Evolutionary conservation across 2,888 invertebrate genomes (phyloP), one percentile per base, ranked within the genome.

Genomic region (Ormyrus thymus): DNA sequence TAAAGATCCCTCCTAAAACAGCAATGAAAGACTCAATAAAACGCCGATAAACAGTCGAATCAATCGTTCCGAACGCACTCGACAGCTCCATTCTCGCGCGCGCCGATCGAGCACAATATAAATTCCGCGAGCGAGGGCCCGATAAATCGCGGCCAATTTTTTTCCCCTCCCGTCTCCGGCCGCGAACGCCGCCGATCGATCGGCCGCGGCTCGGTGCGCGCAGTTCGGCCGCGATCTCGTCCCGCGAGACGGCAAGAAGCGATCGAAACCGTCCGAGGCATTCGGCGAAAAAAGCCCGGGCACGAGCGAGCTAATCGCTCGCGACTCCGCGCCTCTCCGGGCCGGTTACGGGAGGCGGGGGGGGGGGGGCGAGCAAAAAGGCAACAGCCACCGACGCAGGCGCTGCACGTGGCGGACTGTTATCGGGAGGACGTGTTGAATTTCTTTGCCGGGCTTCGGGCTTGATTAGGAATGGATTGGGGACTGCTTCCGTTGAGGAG

Each of bases 231-330:
- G 51, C 50, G 66, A 66, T 59, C 15, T 29, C 64, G 64, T 59
- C 15, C 4, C 64, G 64, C 58, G 58, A 71, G 71, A 70, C 76
- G 76, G 65, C 29, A 46, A 45, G 71, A 71, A 71, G 71, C 76
- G 53, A 77, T 71, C 65, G 76, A 59, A 71, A 59, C 58, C 29
- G 76, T 64, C 71, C 62, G 64, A 59, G 50, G 58, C 56, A 43
- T 46, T 9, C 45, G 50, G 11, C 15, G 68, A 55, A 55, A 65
- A 46, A 59, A 70, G 6, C 10, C 9, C 56, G 9, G 56, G 2
- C 55, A 59, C 11, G 56, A 46, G 9, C 51, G 56, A 77, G 76
- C 51, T 76, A 76, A 76, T 70, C 70, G 64, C 9, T 3, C 65
- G 65, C 59, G 51, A 50, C 76, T 71, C 13, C 48, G 11, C 15